phyloP scores from a whole-genome alignment of 2,797 vertebrate species.

The Acipenser ruthenus region DNA sequence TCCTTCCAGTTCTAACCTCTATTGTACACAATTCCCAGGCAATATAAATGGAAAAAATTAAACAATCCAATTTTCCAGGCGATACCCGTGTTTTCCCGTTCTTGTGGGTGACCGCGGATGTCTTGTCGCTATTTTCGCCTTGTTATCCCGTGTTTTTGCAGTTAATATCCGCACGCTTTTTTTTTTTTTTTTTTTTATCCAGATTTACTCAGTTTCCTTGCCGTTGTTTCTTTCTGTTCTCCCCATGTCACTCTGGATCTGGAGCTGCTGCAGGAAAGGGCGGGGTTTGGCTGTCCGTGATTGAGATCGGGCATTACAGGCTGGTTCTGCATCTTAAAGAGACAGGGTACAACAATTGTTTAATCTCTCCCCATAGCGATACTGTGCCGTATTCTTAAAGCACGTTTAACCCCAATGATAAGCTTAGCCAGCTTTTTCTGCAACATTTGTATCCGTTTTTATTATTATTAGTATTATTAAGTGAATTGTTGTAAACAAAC shows the following conservation, averaged over 20 bases:
- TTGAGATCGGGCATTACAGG: conserved; percentile 33
- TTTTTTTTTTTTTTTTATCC: background rate
- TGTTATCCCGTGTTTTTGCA: conserved; percentile 23
- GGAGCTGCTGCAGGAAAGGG: conserved; percentile 61
- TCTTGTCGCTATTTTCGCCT: background rate
- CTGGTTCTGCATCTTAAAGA: conserved; percentile 47
- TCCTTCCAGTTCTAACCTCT: conserved; percentile 36
- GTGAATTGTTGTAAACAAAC: no score
- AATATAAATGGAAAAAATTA: conserved; percentile 30
- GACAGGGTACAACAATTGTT: conserved; percentile 32
- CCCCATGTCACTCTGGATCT: conserved; percentile 42
- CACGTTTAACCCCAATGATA: no score
- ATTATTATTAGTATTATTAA: no score
- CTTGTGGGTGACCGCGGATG: background rate
- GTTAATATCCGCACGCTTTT: conserved; percentile 17
- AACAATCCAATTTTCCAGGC: conserved; percentile 1
- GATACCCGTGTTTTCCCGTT: conserved; percentile 8
- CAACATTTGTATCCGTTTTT: no score
- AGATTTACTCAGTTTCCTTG: conserved; percentile 30
- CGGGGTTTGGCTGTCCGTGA: conserved; percentile 45
- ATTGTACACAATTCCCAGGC: conserved; percentile 47
- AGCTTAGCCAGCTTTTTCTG: no score
- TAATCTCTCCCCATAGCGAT: no score
- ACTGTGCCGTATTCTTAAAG: no score
- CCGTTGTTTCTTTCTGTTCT: conserved; percentile 43